Conservation (phyloP, 35 echinoderm and acorn worm genomes). For the Diadema setosum region DNA sequence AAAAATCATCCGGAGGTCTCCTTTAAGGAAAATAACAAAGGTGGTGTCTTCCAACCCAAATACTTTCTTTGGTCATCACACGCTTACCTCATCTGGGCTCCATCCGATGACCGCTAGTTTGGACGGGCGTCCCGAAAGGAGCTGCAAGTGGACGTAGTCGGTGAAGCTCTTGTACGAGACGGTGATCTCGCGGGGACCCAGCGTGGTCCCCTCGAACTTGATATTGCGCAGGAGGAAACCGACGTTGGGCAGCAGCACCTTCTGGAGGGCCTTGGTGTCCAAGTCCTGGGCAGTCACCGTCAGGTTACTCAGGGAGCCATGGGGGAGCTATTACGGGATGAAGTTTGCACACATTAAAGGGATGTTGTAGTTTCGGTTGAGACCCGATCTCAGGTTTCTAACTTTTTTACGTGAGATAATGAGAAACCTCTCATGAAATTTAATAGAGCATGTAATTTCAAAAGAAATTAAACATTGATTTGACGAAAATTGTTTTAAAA, state of each 20-base stretch:
- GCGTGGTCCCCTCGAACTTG: slow-evolving; percentile 41
- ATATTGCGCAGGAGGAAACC: slow-evolving; percentile 78
- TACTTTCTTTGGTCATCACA: too few species aligned
- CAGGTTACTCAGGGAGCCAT: slow-evolving; percentile 72
- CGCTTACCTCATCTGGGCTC: slow-evolving; percentile 56
- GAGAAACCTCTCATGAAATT: too few species aligned
- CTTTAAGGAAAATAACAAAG: too few species aligned
- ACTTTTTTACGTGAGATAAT: too few species aligned
- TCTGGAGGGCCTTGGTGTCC: slow-evolving; percentile 57
- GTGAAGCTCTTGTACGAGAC: slow-evolving; percentile 70
- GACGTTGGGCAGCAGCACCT: slow-evolving; percentile 34
- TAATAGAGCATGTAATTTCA: too few species aligned
- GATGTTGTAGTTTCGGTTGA: too few species aligned
- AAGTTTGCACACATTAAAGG: too few species aligned
- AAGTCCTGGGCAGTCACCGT: slow-evolving; percentile 53
- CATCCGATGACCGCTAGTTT: slow-evolving; percentile 59
- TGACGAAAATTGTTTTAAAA: too few species aligned
- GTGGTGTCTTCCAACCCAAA: too few species aligned
- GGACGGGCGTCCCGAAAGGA: slow-evolving; percentile 53
- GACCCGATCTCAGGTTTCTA: too few species aligned
- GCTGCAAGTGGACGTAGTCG: slow-evolving; percentile 61
- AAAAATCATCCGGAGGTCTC: too few species aligned
- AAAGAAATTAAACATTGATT: too few species aligned
- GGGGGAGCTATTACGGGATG: slow-evolving; percentile 47
- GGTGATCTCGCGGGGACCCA: slow-evolving; percentile 50